Evolutionary conservation across 2,797 vertebrate genomes (phyloP).

Genomic region (Caiman crocodilus): DNA sequence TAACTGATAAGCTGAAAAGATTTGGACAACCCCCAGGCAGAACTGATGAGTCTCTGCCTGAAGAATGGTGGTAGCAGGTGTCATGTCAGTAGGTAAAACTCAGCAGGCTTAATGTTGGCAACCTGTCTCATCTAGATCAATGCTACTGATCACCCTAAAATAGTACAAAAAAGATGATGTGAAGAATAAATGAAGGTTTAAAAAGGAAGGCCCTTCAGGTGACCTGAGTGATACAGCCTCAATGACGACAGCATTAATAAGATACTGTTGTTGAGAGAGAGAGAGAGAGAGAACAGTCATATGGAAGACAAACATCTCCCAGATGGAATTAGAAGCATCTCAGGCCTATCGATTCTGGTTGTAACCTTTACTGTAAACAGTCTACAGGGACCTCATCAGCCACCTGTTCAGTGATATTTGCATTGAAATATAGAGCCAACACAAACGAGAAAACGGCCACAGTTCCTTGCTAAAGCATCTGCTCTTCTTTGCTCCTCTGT

Average conservation of each 20-base stretch:
- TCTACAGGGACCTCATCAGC: constrained; percentile 67
- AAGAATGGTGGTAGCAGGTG: constrained; percentile 30
- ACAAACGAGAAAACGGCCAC: constrained; percentile 72
- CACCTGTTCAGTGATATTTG: constrained; percentile 73
- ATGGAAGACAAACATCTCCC: constrained; percentile 74
- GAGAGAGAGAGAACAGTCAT: constrained; percentile 20
- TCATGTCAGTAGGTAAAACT: constrained; percentile 62
- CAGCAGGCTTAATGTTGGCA: constrained; percentile 50
- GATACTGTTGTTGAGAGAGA: constrained; percentile 68
- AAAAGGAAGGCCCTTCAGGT: constrained; percentile 44
- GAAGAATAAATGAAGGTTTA: constrained; percentile 48
- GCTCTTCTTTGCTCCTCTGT: constrained; percentile 47
- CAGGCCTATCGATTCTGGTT: constrained; percentile 80
- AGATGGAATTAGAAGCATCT: constrained; percentile 71
- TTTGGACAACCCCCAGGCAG: constrained; percentile 28
- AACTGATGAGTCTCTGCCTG: constrained; percentile 37
- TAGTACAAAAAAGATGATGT: neutral
- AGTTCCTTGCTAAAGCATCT: constrained; percentile 71
- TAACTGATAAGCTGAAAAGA: constrained; percentile 32
- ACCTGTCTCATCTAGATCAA: constrained; percentile 40
- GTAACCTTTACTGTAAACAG: constrained; percentile 76
- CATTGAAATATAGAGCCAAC: constrained; percentile 72
- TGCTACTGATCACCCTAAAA: neutral
- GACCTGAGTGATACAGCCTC: constrained; percentile 29
- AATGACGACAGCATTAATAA: constrained; percentile 66